Percentiles rank a stretch among this genome's conserved stretches.
These are phyloP conservation scores for Ooceraea biroi DNA, from an alignment of 1,140 invertebrate species.

Conservation along the genomic window DNA sequence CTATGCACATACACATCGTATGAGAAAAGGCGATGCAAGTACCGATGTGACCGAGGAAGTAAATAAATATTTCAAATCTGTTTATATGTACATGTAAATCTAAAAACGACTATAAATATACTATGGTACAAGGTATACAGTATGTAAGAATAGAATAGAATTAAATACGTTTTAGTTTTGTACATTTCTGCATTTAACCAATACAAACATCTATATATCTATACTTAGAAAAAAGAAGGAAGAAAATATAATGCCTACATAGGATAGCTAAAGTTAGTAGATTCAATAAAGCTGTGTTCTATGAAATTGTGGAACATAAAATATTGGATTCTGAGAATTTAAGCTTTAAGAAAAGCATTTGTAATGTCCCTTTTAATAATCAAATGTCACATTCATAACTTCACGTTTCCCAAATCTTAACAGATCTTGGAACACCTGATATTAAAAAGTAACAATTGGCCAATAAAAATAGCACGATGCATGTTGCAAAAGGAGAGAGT, in stretches of 20 bases:
- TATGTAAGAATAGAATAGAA: too few species aligned
- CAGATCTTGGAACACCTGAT: slow-evolving; percentile 74
- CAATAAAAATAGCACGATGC: slow-evolving; percentile 72
- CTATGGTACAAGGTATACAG: too few species aligned
- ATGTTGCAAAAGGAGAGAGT: slow-evolving; percentile 72
- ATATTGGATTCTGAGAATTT: slow-evolving; percentile 8
- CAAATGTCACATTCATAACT: background rate
- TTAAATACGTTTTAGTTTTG: background rate
- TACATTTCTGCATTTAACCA: background rate
- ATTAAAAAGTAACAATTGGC: slow-evolving; percentile 73
- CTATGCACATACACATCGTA: slow-evolving; percentile 59
- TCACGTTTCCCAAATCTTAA: slow-evolving; percentile 31
- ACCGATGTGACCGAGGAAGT: slow-evolving; percentile 72
- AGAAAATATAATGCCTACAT: too few species aligned
- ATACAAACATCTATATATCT: background rate
- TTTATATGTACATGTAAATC: background rate
- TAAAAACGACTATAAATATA: too few species aligned
- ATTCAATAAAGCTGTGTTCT: too few species aligned
- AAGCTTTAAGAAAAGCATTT: background rate
- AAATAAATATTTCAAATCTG: slow-evolving; percentile 44
- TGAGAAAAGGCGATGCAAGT: slow-evolving; percentile 15
- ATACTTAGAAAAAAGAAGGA: too few species aligned
- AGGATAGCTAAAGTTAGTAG: too few species aligned
- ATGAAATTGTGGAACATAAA: background rate
- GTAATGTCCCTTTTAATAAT: slow-evolving; percentile 23